phyloP scores from a whole-genome alignment of 2,888 invertebrate genomes.

The Platynereis dumerilii region DNA sequence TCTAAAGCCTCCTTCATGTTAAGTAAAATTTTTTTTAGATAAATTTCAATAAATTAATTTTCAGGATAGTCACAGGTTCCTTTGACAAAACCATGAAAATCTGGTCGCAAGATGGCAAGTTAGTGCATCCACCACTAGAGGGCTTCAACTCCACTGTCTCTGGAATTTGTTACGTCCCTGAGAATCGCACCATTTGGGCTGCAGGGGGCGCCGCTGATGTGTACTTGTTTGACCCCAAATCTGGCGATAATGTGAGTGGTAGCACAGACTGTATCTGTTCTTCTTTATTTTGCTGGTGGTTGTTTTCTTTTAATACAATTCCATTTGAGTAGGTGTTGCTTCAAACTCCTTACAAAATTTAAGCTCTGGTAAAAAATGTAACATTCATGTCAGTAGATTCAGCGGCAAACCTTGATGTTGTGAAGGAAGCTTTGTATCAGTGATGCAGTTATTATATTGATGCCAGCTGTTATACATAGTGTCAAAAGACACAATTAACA shows the following conservation, averaged over 20 bases:
- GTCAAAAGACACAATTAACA: no score
- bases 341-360: background rate
- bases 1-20: no score
- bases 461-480: no score
- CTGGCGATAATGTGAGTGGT: constrained; percentile 61
- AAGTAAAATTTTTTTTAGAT: no score
- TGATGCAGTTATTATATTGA: no score
- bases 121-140: constrained; percentile 57
- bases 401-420: no score
- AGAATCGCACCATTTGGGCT: constrained; percentile 62
- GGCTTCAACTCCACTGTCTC: constrained; percentile 54
- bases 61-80: constrained; percentile 61
- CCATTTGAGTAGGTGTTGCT: no score
- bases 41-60: no score
- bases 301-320: background rate
- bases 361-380: no score
- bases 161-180: constrained; percentile 58
- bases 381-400: no score
- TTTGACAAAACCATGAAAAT: constrained; percentile 63
- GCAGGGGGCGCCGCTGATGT: constrained; percentile 59
- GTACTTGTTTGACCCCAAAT: constrained; percentile 61
- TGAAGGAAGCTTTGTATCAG: no score
- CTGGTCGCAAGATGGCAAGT: constrained; percentile 62
- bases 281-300: constrained; percentile 1
- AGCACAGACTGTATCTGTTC: no score